Conservation (phyloP, 2,797 vertebrate species). For the Phalloptychus januarius region DNA sequence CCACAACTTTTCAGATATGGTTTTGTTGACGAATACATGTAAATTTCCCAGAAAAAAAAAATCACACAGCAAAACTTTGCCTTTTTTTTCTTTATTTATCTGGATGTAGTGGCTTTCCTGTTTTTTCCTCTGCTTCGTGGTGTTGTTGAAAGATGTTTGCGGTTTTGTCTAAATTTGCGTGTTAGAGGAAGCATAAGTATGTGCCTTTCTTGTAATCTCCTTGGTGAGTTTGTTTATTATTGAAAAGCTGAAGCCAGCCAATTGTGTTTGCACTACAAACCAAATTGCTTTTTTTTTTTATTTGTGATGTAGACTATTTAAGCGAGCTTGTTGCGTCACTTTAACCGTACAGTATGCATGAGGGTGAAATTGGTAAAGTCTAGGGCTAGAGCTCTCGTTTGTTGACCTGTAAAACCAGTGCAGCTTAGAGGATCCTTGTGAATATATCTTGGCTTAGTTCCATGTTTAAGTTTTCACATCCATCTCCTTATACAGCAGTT, state of each 20-base stretch:
- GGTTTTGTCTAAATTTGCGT: slow-evolving; percentile 83
- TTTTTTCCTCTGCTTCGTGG: slow-evolving; percentile 81
- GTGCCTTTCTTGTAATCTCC: slow-evolving; percentile 88
- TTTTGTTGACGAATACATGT: slow-evolving; percentile 66
- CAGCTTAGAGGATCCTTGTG: slow-evolving; percentile 83
- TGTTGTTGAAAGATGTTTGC: slow-evolving; percentile 83
- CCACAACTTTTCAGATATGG: slow-evolving; percentile 32
- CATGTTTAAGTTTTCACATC: slow-evolving; percentile 73
- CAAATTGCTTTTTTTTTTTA: slow-evolving; percentile 79
- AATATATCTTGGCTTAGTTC: slow-evolving; percentile 83
- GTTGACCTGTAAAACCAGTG: slow-evolving; percentile 84
- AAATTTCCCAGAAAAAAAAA: slow-evolving; percentile 54
- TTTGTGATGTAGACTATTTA: slow-evolving; percentile 86
- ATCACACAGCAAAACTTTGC: slow-evolving; percentile 68
- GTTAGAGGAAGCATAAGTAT: slow-evolving; percentile 89
- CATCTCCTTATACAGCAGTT: slow-evolving; percentile 75
- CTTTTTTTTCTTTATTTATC: slow-evolving; percentile 38
- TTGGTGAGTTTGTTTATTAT: slow-evolving; percentile 87
- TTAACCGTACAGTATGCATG: slow-evolving; percentile 88
- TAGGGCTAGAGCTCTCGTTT: slow-evolving; percentile 84
- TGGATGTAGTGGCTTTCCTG: slow-evolving; percentile 84
- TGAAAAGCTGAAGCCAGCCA: slow-evolving; percentile 88
- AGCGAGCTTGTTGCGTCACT: slow-evolving; percentile 88
- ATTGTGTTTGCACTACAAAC: slow-evolving; percentile 89
- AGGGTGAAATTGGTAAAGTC: slow-evolving; percentile 83